Evolutionary conservation across 2,888 invertebrate species (phyloP).

Genomic region (Drosophila anomalata): DNA sequence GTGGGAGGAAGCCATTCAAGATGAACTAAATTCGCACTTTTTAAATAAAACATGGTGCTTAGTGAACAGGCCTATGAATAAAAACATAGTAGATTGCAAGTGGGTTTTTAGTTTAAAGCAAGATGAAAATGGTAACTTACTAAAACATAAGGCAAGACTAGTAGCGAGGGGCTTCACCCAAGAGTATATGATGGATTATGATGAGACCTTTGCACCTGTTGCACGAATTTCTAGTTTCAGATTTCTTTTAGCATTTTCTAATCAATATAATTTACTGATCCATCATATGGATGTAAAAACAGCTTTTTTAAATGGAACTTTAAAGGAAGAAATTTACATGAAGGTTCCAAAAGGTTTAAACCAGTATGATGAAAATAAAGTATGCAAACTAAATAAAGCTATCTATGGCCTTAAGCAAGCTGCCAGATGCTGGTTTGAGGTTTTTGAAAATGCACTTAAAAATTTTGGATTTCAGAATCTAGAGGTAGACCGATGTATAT

Average conservation of each 20-base stretch:
- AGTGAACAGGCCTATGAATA: no score
- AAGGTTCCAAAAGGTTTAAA: conserved; percentile 34
- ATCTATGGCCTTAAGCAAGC: conserved; percentile 29
- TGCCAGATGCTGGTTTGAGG: neutral
- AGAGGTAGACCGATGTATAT: neutral
- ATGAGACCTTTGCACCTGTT: conserved; percentile 30
- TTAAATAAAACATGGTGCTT: no score
- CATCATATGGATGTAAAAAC: conserved; percentile 38
- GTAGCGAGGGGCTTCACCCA: conserved; percentile 9
- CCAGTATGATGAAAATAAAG: conserved; percentile 35
- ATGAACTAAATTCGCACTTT: no score
- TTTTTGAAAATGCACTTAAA: conserved; percentile 8
- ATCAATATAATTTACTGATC: conserved; percentile 26
- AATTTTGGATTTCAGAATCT: no score
- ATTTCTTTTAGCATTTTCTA: conserved; percentile 19
- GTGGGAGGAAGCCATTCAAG: no score
- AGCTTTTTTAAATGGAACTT: conserved; percentile 25
- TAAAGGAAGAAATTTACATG: conserved; percentile 35
- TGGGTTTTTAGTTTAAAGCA: conserved; percentile 4
- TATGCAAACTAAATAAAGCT: conserved; percentile 18
- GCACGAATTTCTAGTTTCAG: conserved; percentile 26
- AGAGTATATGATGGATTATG: neutral
- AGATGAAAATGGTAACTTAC: conserved; percentile 15
- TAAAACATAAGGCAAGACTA: conserved; percentile 28
- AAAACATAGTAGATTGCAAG: neutral